These are phyloP conservation scores for Ennomos fuscantarius DNA, from an alignment of 2,888 invertebrate species.

Conservation along the genomic window DNA sequence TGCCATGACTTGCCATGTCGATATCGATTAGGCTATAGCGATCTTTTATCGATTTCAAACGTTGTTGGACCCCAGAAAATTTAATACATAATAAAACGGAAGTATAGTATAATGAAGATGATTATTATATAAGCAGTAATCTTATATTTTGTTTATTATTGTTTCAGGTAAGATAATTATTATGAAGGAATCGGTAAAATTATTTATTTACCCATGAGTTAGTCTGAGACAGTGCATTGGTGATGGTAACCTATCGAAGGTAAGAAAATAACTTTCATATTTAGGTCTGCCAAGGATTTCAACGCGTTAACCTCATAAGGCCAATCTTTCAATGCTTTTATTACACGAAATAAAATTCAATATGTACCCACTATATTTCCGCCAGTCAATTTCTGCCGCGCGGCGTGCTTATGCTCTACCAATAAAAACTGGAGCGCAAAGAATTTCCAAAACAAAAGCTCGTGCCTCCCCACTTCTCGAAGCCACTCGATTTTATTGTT, in stretches of 20 bases:
- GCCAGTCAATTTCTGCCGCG: constrained; percentile 32
- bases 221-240: no score
- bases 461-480: constrained; percentile 34
- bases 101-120: not conserved
- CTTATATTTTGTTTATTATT: constrained; percentile 2
- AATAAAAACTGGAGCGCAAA: constrained; percentile 40
- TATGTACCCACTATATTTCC: constrained; percentile 29
- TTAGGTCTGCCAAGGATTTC: no score
- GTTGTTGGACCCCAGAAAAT: constrained; percentile 38
- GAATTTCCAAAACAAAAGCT: constrained; percentile 37
- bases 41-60: constrained; percentile 61
- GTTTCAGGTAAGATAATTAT: constrained; percentile 11
- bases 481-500: constrained; percentile 53
- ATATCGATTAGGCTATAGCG: constrained; percentile 53
- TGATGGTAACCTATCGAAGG: no score
- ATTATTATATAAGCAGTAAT: not conserved
- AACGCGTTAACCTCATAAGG: not conserved
- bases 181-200: no score
- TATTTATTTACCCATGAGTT: no score
- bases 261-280: no score
- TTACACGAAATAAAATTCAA: constrained; percentile 19
- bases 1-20: constrained; percentile 73
- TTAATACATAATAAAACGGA: constrained; percentile 14
- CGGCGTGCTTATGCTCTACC: constrained; percentile 36
- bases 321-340: constrained; percentile 10